Percentiles rank a stretch among this genome's conserved stretches.
These are phyloP conservation scores for Drosophila merina DNA, from an alignment of 2,888 invertebrate species.

Conservation along the genomic window DNA sequence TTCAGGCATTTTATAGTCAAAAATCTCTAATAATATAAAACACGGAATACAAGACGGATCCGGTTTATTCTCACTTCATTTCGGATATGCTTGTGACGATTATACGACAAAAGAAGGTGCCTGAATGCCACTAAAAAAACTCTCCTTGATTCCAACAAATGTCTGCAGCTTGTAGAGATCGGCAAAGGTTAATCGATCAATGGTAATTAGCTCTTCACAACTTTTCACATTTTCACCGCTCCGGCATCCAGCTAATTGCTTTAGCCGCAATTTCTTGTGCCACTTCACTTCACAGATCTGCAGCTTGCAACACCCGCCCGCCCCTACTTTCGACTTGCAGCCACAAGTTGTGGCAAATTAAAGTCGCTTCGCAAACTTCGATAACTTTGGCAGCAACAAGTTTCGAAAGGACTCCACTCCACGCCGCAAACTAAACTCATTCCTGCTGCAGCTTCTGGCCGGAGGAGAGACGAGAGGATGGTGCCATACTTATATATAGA, in stretches of 20 bases:
- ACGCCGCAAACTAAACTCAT: constrained; percentile 26
- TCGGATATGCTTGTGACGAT: too few species aligned
- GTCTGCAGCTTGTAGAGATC: constrained; percentile 6
- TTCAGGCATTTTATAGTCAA: too few species aligned
- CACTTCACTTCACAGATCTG: constrained; percentile 52
- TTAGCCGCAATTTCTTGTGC: constrained; percentile 37
- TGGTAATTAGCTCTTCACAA: constrained; percentile 32
- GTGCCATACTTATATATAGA: background rate
- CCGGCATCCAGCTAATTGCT: constrained; percentile 35
- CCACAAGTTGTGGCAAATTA: constrained; percentile 42
- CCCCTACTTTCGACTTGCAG: constrained; percentile 2
- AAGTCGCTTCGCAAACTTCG: constrained; percentile 47
- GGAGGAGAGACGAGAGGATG: background rate
- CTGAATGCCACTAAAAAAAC: too few species aligned
- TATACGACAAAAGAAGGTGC: too few species aligned
- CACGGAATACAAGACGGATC: too few species aligned
- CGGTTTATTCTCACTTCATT: too few species aligned
- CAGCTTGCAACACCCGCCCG: constrained; percentile 4
- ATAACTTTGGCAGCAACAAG: constrained; percentile 63
- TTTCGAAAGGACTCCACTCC: constrained; percentile 35
- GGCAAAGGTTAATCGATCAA: constrained; percentile 36
- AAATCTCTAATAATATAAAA: too few species aligned
- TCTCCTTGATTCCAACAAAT: too few species aligned
- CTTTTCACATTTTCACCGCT: constrained; percentile 12
- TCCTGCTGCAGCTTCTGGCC: background rate